Evolutionary conservation across 2,113 vertebrate genomes (phyloP).

Genomic region (Notothenia coriiceps): DNA sequence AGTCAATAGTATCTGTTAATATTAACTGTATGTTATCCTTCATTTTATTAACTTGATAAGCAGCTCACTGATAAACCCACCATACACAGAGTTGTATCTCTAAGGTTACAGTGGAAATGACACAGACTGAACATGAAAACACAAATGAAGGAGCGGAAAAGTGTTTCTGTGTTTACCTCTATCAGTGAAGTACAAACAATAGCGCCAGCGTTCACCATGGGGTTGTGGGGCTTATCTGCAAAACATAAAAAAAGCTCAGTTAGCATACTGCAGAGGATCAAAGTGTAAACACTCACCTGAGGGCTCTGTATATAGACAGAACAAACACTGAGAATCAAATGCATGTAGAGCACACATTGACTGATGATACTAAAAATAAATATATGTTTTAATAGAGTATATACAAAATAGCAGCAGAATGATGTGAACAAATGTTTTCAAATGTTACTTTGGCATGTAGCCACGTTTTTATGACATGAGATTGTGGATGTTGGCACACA

Average conservation of each 20-base stretch:
- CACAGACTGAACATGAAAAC: conserved; percentile 19
- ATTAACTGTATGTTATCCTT: conserved; percentile 13
- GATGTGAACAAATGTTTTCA: not conserved
- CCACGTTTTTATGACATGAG: not conserved
- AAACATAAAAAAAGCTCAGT: conserved; percentile 48
- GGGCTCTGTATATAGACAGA: conserved; percentile 27
- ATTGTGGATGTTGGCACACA: not conserved
- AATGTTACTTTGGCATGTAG: not conserved
- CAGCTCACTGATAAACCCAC: conserved; percentile 29
- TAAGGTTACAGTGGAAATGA: conserved; percentile 34
- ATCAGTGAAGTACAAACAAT: conserved; percentile 98
- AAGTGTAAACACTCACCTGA: conserved; percentile 16
- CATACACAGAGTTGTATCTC: not conserved
- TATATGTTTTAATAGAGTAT: not conserved
- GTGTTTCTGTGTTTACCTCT: conserved; percentile 88
- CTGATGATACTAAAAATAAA: not conserved
- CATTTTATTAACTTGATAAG: conserved; percentile 29
- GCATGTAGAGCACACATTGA: conserved; percentile 13
- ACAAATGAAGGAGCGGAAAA: conserved; percentile 7
- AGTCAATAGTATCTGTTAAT: conserved; percentile 23
- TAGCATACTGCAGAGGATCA: conserved; percentile 6
- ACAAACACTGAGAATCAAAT: conserved; percentile 26
- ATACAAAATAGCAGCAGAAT: not conserved
- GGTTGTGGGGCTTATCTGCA: conserved; percentile 97
- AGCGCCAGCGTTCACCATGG: conserved; percentile 99